A percentile compares a stretch with the other conserved stretches of the same genome.
Evolutionary conservation across 2,888 invertebrate species (phyloP).

Genomic region (Drosophila sordidula): DNA sequence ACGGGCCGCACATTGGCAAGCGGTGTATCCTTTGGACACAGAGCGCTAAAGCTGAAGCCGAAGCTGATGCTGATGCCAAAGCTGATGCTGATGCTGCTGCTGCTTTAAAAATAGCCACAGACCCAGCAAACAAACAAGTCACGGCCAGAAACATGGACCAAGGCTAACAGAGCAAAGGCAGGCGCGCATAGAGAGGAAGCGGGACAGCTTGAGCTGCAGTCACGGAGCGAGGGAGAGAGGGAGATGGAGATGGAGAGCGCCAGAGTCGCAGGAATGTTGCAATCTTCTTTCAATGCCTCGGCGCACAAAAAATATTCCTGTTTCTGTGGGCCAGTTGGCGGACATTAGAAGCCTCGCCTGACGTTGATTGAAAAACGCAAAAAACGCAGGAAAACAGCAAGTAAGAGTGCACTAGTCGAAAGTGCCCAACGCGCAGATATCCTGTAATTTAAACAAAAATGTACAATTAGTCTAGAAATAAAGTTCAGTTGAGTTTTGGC

Average conservation of each 20-base stretch:
- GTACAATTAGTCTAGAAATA: no score
- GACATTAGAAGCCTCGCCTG: conserved; percentile 64
- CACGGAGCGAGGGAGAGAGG: conserved; percentile 17
- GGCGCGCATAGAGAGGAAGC: neutral
- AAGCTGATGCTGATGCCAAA: conserved; percentile 11
- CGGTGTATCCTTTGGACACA: conserved; percentile 44
- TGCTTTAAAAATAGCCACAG: conserved; percentile 69
- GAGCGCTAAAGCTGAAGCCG: conserved; percentile 20
- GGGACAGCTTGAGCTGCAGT: neutral
- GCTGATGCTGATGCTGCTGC: conserved; percentile 1
- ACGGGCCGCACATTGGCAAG: conserved; percentile 63
- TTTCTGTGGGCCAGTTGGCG: conserved; percentile 55
- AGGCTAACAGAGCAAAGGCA: conserved; percentile 39
- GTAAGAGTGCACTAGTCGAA: neutral
- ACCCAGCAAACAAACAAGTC: conserved; percentile 71
- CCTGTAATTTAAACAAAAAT: no score
- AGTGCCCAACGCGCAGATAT: neutral
- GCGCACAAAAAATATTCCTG: conserved; percentile 58
- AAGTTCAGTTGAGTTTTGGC: neutral
- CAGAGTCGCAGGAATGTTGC: conserved; percentile 59
- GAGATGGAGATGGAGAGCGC: conserved; percentile 10
- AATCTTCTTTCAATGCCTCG: conserved; percentile 64
- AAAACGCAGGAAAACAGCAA: conserved; percentile 8
- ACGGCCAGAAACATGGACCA: conserved; percentile 63
- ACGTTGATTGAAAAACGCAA: conserved; percentile 60